phyloP scores from a whole-genome alignment of 2,113 vertebrate genomes.

The Mungos mungo region DNA sequence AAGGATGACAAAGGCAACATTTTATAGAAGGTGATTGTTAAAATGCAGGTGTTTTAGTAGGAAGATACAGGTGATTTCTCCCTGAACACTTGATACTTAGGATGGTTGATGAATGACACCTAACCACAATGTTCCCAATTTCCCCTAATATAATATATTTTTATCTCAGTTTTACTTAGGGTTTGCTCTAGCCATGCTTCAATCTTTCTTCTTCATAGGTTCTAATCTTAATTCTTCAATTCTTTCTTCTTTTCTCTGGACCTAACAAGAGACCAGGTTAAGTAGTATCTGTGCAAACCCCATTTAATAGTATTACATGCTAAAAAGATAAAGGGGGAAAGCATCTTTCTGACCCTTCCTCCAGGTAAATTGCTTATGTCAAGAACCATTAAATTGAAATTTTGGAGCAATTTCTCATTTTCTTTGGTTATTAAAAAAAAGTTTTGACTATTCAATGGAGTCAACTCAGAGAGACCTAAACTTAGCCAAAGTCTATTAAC shows the following conservation, averaged over 20 bases:
- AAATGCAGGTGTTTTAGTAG: not conserved
- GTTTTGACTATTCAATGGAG: not conserved
- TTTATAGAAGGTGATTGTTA: not conserved
- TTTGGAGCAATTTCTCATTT: not conserved
- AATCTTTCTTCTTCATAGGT: not conserved
- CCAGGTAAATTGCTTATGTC: not conserved
- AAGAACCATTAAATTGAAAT: not conserved
- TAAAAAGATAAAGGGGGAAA: not conserved
- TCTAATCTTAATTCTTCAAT: not conserved
- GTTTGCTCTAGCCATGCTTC: not conserved
- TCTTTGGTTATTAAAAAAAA: not conserved
- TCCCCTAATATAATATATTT: not conserved
- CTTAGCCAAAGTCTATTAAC: not conserved
- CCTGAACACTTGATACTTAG: not conserved
- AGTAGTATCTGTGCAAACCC: not conserved
- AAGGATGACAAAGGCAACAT: not conserved
- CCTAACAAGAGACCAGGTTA: not conserved
- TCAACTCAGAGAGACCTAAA: not conserved
- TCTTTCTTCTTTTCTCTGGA: not conserved
- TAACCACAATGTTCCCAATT: not conserved
- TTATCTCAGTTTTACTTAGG: not conserved
- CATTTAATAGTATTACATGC: not conserved
- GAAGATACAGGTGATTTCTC: not conserved
- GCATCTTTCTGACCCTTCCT: not conserved
- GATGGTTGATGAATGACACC: not conserved